phyloP scores from a whole-genome alignment of 1,140 invertebrate species.

The Himalopsyche phryganea region DNA sequence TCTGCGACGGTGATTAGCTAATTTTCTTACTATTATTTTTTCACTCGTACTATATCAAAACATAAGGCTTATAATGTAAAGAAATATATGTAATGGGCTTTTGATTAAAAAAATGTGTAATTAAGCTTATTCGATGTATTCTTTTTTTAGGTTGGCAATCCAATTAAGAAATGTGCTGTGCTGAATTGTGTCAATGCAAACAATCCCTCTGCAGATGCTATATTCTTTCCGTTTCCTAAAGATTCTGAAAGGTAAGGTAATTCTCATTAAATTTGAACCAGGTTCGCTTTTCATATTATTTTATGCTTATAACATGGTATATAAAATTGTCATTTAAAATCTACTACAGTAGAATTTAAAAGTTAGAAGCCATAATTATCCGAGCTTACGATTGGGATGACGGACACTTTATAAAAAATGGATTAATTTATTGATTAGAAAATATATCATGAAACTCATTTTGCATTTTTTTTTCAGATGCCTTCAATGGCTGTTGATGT shows the following conservation, averaged over 20 bases:
- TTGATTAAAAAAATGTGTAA: too few relatives aligned
- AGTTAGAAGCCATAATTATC: too few relatives aligned
- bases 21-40: too few relatives aligned
- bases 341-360: too few relatives aligned
- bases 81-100: too few relatives aligned
- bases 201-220: background rate
- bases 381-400: too few relatives aligned
- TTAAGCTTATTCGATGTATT: too few relatives aligned
- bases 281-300: background rate
- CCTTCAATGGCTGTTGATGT: constrained; percentile 19
- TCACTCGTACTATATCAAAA: too few relatives aligned
- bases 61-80: too few relatives aligned
- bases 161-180: too few relatives aligned
- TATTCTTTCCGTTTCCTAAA: constrained; percentile 15
- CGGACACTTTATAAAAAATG: background rate
- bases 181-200: constrained; percentile 8
- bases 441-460: background rate
- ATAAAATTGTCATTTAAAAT: background rate
- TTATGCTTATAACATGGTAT: background rate
- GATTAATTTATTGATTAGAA: background rate
- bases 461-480: constrained; percentile 12
- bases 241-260: constrained; percentile 10
- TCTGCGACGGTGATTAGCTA: too few relatives aligned
- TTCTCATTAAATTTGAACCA: background rate
- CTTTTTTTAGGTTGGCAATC: too few relatives aligned